A percentile compares a stretch with the other conserved stretches of the same genome.
phyloP scores from a whole-genome alignment of 1,140 invertebrate genomes.

The Orchestia grillus region DNA sequence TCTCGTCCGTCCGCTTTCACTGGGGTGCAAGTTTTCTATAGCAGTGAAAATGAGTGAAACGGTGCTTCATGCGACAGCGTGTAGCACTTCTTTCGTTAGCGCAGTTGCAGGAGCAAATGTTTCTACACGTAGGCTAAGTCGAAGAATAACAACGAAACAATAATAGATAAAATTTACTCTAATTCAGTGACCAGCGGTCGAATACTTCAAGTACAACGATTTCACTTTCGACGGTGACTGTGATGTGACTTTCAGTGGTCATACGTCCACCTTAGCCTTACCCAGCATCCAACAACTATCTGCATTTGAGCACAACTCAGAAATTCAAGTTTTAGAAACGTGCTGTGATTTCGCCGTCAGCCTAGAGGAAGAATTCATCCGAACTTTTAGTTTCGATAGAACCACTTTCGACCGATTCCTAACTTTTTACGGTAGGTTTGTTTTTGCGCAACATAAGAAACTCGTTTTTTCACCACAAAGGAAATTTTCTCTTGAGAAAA shows the following conservation, averaged over 20 bases:
- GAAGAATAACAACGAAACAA: neutral
- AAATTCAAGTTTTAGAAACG: neutral
- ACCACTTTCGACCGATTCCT: constrained; percentile 1
- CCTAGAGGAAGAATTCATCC: neutral
- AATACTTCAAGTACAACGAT: neutral
- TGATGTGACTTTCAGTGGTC: neutral
- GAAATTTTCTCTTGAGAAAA: neutral
- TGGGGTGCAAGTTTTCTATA: constrained; percentile 24
- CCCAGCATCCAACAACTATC: neutral
- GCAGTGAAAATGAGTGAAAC: constrained; percentile 52
- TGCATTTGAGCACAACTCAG: neutral
- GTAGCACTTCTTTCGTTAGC: neutral
- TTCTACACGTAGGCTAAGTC: neutral
- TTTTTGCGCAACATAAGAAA: neutral
- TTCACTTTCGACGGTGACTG: neutral
- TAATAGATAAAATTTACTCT: neutral
- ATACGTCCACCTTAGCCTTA: neutral
- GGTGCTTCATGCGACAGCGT: neutral
- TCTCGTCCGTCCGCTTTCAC: constrained; percentile 45
- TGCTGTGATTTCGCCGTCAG: neutral
- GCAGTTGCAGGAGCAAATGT: neutral
- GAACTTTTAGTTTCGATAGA: constrained; percentile 21
- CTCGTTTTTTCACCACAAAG: neutral
- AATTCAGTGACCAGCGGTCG: neutral
- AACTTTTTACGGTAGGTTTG: neutral